These are phyloP conservation scores for Eucera pruinosa DNA, from an alignment of 2,888 invertebrate genomes.

Conservation along the genomic window DNA sequence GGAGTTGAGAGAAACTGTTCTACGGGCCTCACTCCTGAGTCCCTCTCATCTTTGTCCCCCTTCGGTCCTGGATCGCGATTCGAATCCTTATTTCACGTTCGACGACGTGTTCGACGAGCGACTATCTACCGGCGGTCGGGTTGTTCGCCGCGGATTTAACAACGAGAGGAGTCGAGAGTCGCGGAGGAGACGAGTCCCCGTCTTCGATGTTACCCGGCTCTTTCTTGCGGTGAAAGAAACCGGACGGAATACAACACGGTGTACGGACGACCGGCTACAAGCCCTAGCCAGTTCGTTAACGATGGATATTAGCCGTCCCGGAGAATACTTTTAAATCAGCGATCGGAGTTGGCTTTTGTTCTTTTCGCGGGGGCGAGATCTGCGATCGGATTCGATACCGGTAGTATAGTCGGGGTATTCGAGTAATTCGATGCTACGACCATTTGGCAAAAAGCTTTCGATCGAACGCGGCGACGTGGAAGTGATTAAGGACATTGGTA, in stretches of 20 bases:
- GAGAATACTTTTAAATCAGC: constrained; percentile 28
- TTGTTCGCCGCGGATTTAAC: constrained; percentile 65
- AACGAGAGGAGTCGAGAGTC: constrained; percentile 47
- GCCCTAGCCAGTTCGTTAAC: constrained; percentile 60
- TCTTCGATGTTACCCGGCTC: constrained; percentile 46
- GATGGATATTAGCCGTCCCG: constrained; percentile 58
- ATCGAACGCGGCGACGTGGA: not conserved
- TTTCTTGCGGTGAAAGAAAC: constrained; percentile 63
- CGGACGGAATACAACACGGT: constrained; percentile 55
- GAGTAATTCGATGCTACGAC: too few species aligned
- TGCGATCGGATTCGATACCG: too few species aligned
- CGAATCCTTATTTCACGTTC: constrained; percentile 68
- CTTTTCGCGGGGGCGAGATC: too few species aligned
- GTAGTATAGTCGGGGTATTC: too few species aligned
- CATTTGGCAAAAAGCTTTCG: too few species aligned
- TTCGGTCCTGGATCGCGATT: constrained; percentile 52
- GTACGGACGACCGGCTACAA: constrained; percentile 57
- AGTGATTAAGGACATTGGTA: too few species aligned
- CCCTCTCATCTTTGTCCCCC: constrained; percentile 49
- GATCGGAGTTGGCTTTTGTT: not conserved
- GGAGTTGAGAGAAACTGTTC: not conserved
- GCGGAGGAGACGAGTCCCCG: constrained; percentile 34
- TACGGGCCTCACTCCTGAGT: constrained; percentile 12
- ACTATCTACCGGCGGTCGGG: constrained; percentile 46
- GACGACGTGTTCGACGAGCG: constrained; percentile 61